Evolutionary conservation across 2,888 invertebrate genomes (phyloP), one percentile per base, ranked within the genome.

Genomic region (Dasysyrphus albostriatus): DNA sequence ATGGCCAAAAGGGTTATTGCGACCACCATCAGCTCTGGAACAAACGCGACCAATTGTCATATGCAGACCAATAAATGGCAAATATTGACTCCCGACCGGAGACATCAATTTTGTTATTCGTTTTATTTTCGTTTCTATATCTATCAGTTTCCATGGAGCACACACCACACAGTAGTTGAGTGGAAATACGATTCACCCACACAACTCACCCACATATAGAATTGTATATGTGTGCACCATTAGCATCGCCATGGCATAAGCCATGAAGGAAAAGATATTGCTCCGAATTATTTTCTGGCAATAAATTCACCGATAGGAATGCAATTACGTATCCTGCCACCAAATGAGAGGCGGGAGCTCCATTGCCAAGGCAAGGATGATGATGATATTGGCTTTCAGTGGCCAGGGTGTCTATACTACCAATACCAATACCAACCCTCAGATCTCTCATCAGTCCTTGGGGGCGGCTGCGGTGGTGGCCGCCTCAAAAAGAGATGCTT

Each of bases 291-390:
- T 83, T 79, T 83, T 78, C 87, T 87, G 87, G 83, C 87, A 87
- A 87, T 87, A 87, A 87, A 87, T 87, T 83, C 67, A 65, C 87
- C 82, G 87, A 78, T 87, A 82, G 87, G 83, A 87, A 87, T 87
- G 87, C 87, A 87, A 87, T 87, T 87, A 87, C 87, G 82, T 75
- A 75, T 58, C 75, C 81, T 81, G 76, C 85, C 77, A 81, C 82
- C 54, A 78, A 85, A 85, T 76, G 76, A 76, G 73, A 77, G 85
- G 81, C 85, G 82, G 74, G 56, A 63, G 74, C 77, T 73, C 61
- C 77, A 73, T 85, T 78, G 74, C 54, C 74, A 63, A 65, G 14
- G 75, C 74, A 63, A 65, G 14, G 75, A 65, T 75, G 75, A 72
- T 74, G 74, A 65, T 76, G 54, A 75, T 69, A 69, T 69, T 69